Evolutionary conservation across 2,888 invertebrate genomes (phyloP).

Genomic region (Acrobasis consociella): DNA sequence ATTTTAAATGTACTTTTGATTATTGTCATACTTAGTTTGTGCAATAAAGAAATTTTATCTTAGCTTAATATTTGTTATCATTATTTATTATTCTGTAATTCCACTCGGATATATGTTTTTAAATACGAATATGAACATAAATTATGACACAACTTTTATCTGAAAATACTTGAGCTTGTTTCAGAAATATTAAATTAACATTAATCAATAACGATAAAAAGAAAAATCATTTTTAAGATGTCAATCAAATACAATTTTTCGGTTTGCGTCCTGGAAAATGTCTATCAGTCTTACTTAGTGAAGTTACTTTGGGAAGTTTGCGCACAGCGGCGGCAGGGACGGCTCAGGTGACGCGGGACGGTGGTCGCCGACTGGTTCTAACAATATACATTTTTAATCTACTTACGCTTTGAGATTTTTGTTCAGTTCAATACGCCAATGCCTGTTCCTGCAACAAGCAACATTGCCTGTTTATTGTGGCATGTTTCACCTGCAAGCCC

Average conservation of each 20-base stretch:
- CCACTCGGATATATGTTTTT: not conserved
- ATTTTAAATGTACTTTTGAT: too few relatives aligned
- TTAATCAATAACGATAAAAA: slow-evolving; percentile 10
- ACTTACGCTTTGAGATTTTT: not conserved
- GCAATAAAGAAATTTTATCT: too few relatives aligned
- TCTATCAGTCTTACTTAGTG: slow-evolving; percentile 54
- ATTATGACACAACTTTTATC: too few relatives aligned
- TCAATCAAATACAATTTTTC: slow-evolving; percentile 43
- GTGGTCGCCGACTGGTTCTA: slow-evolving; percentile 11
- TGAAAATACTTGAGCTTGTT: not conserved
- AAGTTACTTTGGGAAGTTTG: slow-evolving; percentile 48
- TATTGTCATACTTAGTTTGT: too few relatives aligned
- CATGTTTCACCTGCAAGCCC: slow-evolving; percentile 71
- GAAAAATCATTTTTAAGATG: slow-evolving; percentile 32
- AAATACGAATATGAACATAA: not conserved
- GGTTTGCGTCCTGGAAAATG: slow-evolving; percentile 40
- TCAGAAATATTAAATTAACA: not conserved
- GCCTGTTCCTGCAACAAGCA: slow-evolving; percentile 50
- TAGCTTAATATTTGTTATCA: slow-evolving; percentile 24
- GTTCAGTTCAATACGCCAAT: slow-evolving; percentile 44
- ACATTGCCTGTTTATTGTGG: slow-evolving; percentile 60
- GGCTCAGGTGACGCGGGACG: slow-evolving; percentile 48
- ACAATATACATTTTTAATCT: slow-evolving; percentile 10
- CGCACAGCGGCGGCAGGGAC: slow-evolving; percentile 38
- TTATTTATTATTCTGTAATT: slow-evolving; percentile 21